These are phyloP conservation scores for Pachypsylla venusta DNA, from an alignment of 1,140 invertebrate genomes.

Conservation along the genomic window DNA sequence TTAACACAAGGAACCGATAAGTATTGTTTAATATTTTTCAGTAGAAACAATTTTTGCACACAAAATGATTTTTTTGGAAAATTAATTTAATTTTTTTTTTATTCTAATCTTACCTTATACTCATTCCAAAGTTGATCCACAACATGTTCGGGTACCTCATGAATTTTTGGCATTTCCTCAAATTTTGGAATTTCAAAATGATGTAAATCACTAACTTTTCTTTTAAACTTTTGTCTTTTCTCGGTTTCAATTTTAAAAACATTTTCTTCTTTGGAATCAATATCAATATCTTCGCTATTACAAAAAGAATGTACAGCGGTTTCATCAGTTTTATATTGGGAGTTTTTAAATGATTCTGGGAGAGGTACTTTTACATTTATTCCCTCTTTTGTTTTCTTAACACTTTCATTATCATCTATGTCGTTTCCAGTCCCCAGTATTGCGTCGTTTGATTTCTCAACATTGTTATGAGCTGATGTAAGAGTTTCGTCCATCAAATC, in stretches of 20 bases:
- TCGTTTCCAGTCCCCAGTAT: background rate
- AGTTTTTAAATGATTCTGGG: too few relatives aligned
- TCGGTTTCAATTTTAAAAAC: background rate
- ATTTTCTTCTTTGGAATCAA: background rate
- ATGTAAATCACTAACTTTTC: constrained; percentile 4
- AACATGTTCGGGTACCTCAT: background rate
- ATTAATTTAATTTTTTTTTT: too few relatives aligned
- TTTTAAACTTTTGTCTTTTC: background rate
- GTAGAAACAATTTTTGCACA: too few relatives aligned
- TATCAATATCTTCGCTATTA: background rate
- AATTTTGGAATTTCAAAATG: background rate
- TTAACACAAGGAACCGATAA: too few relatives aligned
- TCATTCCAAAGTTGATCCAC: background rate
- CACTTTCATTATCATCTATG: background rate
- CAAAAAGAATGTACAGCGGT: background rate
- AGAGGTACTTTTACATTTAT: too few relatives aligned
- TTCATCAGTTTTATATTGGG: background rate
- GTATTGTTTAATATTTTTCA: too few relatives aligned
- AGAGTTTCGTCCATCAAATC: background rate
- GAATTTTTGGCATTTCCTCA: constrained; percentile 3
- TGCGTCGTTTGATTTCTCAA: background rate
- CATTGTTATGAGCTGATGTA: background rate
- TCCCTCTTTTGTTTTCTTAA: background rate
- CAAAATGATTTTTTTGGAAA: too few relatives aligned
- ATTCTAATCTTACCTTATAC: background rate